Evolutionary conservation across 2,113 vertebrate genomes (phyloP).

Genomic region (Furnarius figulus): DNA sequence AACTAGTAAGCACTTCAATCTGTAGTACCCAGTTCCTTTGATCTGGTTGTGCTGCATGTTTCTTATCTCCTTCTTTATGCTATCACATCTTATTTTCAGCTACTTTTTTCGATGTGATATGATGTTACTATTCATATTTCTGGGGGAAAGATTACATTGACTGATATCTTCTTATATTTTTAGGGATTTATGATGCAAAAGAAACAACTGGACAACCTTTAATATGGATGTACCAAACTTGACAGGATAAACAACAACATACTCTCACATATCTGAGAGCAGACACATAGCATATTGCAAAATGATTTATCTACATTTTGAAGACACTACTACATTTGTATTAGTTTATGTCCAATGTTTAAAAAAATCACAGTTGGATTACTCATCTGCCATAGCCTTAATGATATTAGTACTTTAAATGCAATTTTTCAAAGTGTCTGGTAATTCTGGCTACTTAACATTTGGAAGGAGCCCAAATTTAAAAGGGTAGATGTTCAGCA

Average conservation of each 20-base stretch:
- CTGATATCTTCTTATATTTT: neutral
- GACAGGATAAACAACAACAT: slow-evolving; percentile 22
- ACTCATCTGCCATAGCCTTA: slow-evolving; percentile 27
- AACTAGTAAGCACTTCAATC: neutral
- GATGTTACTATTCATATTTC: neutral
- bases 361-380: neutral
- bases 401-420: slow-evolving; percentile 23
- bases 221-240: neutral
- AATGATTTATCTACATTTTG: slow-evolving; percentile 44
- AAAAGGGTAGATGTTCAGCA: slow-evolving; percentile 21
- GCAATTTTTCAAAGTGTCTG: slow-evolving; percentile 47
- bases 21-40: neutral
- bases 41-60: neutral
- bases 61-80: neutral
- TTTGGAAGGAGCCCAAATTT: slow-evolving; percentile 25
- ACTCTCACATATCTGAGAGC: neutral
- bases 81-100: neutral
- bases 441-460: slow-evolving; percentile 31
- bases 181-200: slow-evolving; percentile 13
- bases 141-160: neutral
- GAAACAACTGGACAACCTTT: neutral
- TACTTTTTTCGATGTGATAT: neutral
- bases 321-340: slow-evolving; percentile 28
- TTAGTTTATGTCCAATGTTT: slow-evolving; percentile 24
- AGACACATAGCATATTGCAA: slow-evolving; percentile 18